These are phyloP conservation scores for Coelopa frigida DNA, from an alignment of 1,140 invertebrate species.

Conservation along the genomic window DNA sequence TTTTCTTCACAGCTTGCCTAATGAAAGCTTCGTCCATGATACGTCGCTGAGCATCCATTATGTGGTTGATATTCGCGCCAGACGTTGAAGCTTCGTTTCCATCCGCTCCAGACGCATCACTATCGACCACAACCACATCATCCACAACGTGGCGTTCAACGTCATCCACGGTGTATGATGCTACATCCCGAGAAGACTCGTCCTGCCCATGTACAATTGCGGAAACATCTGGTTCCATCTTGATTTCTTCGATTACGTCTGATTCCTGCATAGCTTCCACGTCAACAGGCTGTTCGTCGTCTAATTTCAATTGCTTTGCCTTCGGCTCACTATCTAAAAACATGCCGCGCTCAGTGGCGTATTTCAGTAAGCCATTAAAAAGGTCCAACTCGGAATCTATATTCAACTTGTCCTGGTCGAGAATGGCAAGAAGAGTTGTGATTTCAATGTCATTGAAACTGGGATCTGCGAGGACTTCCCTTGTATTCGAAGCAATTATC, in stretches of 20 bases:
- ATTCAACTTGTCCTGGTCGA: conserved; percentile 64
- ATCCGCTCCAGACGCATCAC: conserved; percentile 21
- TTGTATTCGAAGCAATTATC: conserved; percentile 68
- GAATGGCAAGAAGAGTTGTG: conserved; percentile 62
- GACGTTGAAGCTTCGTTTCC: not conserved
- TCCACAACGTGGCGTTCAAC: conserved; percentile 9
- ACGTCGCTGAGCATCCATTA: conserved; percentile 35
- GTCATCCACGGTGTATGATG: not conserved
- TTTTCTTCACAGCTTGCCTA: conserved; percentile 54
- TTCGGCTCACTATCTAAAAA: conserved; percentile 14
- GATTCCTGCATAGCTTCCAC: not conserved
- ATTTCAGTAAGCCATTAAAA: conserved; percentile 63
- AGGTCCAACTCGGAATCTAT: conserved; percentile 67
- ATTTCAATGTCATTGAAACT: conserved; percentile 70
- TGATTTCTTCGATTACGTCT: conserved; percentile 30
- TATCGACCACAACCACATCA: conserved; percentile 32
- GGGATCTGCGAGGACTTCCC: conserved; percentile 62
- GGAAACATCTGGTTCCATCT: conserved; percentile 39
- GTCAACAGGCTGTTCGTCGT: not conserved
- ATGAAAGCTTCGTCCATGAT: conserved; percentile 32
- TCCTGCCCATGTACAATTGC: conserved; percentile 36
- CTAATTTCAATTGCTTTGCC: conserved; percentile 2
- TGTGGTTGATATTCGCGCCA: conserved; percentile 25
- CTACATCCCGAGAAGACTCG: conserved; percentile 15
- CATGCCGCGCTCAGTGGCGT: conserved; percentile 50